Percentiles rank a stretch among this genome's conserved stretches.
Conservation (phyloP, 2,797 vertebrate genomes). For the Podarcis siculus region DNA sequence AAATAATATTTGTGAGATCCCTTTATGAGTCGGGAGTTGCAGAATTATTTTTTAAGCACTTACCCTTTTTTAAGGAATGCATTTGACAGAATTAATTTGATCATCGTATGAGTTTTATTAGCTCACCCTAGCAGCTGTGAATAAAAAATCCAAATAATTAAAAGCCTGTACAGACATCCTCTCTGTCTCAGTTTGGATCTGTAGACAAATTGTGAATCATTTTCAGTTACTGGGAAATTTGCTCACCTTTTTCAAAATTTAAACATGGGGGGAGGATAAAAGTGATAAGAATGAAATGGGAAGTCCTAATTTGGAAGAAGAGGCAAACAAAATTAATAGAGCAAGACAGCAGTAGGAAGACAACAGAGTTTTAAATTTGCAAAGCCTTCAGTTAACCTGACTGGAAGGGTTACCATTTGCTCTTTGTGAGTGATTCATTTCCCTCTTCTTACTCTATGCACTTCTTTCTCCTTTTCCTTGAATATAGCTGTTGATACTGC, state of each 20-base stretch:
- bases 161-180: not conserved
- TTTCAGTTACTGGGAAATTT: constrained; percentile 41
- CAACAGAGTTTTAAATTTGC: constrained; percentile 27
- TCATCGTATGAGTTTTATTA: not conserved
- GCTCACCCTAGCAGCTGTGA: constrained; percentile 2
- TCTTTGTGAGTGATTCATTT: constrained; percentile 35
- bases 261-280: not conserved
- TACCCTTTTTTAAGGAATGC: not conserved
- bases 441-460: constrained; percentile 14
- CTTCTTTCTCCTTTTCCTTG: constrained; percentile 31
- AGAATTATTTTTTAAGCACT: not conserved
- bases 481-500: constrained; percentile 38
- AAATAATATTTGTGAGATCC: not conserved
- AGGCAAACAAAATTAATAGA: constrained; percentile 11
- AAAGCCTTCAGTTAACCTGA: constrained; percentile 30
- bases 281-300: constrained; percentile 7
- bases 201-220: constrained; percentile 28
- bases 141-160: not conserved
- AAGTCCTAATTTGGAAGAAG: constrained; percentile 28
- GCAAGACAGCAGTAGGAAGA: constrained; percentile 27
- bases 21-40: not conserved
- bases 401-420: constrained; percentile 44
- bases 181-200: constrained; percentile 28
- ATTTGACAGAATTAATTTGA: constrained; percentile 13
- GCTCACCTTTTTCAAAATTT: constrained; percentile 47